phyloP scores from a whole-genome alignment of 2,113 vertebrate genomes.

The Malurus cyaneus region DNA sequence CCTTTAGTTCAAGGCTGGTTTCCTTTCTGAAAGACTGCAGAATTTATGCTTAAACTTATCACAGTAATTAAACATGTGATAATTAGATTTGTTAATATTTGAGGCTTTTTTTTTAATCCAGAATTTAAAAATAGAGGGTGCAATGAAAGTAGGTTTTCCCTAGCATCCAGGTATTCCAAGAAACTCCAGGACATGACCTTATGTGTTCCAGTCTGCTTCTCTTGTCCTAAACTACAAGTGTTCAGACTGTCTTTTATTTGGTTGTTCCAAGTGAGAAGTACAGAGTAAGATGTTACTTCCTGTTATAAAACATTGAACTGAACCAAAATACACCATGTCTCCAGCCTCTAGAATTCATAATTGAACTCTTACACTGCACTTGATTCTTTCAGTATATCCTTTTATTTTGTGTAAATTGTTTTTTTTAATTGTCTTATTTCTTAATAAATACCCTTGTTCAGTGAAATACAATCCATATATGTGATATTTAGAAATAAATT shows the following conservation, averaged over 20 bases:
- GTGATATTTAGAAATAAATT: not conserved
- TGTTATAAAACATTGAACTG: not conserved
- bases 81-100: not conserved
- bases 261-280: not conserved
- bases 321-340: not conserved
- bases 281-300: not conserved
- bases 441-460: not conserved
- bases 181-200: not conserved
- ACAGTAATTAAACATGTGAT: not conserved
- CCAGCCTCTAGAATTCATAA: not conserved
- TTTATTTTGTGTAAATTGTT: not conserved
- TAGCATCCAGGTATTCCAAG: not conserved
- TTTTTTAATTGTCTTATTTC: not conserved
- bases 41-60: not conserved
- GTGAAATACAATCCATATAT: not conserved
- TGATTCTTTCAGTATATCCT: not conserved
- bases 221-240: not conserved
- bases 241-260: not conserved
- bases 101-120: not conserved
- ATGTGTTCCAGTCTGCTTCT: not conserved
- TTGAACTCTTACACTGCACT: accelerated
- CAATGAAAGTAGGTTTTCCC: not conserved
- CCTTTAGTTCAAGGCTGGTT: not conserved
- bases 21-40: not conserved
- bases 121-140: not conserved